Base-by-base conservation (phyloP, 2,797 vertebrate species). In the Lutra lutra region DNA sequence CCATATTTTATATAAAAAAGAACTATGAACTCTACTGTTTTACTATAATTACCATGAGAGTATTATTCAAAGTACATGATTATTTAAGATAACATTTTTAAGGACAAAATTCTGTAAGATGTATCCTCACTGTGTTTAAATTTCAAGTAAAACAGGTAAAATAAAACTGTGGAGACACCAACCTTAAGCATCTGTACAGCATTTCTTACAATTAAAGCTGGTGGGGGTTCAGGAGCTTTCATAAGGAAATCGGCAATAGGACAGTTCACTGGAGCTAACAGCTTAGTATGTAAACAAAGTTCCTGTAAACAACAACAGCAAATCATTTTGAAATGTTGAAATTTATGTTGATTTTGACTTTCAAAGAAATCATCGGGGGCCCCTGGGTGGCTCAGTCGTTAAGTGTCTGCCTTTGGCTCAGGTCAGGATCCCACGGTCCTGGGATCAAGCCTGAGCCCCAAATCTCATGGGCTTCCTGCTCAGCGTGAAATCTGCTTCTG, bases 131-230 rank as follows among this genome's bases (percentile, higher is more conserved):
- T 86, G 92, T 14, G 78, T 79, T 96, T 94, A 92, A 85, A 87
- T 70, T 91, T 95, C 80, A 95, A 90, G 58, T 77, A 51, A 93
- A 92, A 96, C 32, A 38, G 12, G 54, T 75, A 88, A 92, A 92
- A 80, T 77, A 75, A 90, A 94, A 72, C 21, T 73, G 60, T 77
- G 68, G 68, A 92, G 54, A 90, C 40, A 95, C 98, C 98, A 98
- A 99, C 99, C 99, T 99, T 99, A 7, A 99, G 99, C 98, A 99
- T 99, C 77, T 99, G 99, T n/a, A 99, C 99, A 90, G 99, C 99
- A 85, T 99, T 99, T 96, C 98, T 99, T 95, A 99, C 99, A 87
- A 99, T 99, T 98, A 99, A 98, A 86, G 98, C 96, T 84, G 99
- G 99, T 68, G 99, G 99, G 70, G 99, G 99, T 97, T 99, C 99